Evolutionary conservation across 1,140 invertebrate species (phyloP), one percentile per base, ranked within the genome.

Genomic region (Plodia interpunctella): DNA sequence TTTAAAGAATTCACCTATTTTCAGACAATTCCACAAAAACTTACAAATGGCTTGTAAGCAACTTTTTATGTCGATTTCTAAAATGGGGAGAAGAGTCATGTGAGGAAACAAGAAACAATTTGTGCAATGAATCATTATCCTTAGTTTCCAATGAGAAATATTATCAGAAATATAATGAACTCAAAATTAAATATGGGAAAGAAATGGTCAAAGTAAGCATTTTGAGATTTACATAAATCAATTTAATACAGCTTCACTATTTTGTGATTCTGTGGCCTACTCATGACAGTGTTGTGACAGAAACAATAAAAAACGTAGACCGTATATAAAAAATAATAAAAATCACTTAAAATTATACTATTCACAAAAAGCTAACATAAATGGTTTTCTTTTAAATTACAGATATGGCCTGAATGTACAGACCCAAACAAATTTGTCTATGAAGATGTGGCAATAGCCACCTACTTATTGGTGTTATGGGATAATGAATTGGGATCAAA

Each of bases 341-440:
- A 8, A 13, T 38, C 35, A 38, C 35, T 38, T 38, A 28, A 28
- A 5, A 28, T 9, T 9, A n/a, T 38, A 8, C 11, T 8, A 38
- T 38, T 38, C 5, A 13, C 11, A 8, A 38, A 38, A 38, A 38
- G 11, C 35, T 2, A 8, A 38, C 13, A 38, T 38, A 38, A 5
- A 38, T n/a, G n/a, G n/a, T n/a, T n/a, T 38, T 38, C 10, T 44
- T 15, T 44, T 44, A 15, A 44, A 4, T 80, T 92, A 25, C 73
- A 94, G 90, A 92, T 93, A 59, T 98, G 97, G 97, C 92, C 94
- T 17, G 97, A 98, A 90, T 94, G 92, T 66, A 99, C 98, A 32
- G 97, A 99, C 90, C 97, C 98, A 11, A 78, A 93, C 38, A 99
- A 99, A 89, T 98, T 96, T 92, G 96, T 99, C 5, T 98, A 96